Conservation (phyloP, 2,888 invertebrate genomes). For the Aquatica leii region DNA sequence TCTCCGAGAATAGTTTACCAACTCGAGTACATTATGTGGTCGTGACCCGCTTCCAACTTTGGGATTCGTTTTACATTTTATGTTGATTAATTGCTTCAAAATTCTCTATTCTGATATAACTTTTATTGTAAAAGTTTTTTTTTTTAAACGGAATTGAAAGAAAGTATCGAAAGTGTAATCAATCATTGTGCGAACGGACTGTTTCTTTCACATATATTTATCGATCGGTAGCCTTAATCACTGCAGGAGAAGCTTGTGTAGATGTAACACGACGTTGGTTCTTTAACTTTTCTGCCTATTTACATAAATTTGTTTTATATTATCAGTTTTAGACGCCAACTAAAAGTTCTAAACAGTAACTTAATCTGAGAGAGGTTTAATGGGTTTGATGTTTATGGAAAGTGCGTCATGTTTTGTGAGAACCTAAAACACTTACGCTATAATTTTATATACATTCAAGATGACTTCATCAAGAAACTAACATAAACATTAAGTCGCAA, state of each 20-base stretch:
- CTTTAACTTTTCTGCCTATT: not conserved
- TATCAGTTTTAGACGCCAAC: too few species aligned
- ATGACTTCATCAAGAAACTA: too few species aligned
- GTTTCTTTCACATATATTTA: slow-evolving; percentile 3
- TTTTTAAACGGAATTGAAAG: not conserved
- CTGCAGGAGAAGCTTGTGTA: not conserved
- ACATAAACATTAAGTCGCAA: too few species aligned
- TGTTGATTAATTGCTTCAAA: slow-evolving; percentile 51
- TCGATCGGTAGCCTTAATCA: too few species aligned
- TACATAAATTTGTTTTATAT: slow-evolving; percentile 8
- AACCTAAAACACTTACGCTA: too few species aligned
- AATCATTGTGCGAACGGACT: slow-evolving; percentile 4
- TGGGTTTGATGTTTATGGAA: too few species aligned
- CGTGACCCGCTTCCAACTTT: slow-evolving; percentile 48
- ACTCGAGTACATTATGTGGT: slow-evolving; percentile 51
- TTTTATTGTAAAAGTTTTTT: slow-evolving; percentile 11
- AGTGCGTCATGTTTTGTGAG: too few species aligned
- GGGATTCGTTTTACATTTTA: slow-evolving; percentile 44
- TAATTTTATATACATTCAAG: too few species aligned
- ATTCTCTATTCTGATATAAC: slow-evolving; percentile 30
- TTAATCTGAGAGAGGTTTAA: too few species aligned
- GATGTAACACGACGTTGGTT: not conserved
- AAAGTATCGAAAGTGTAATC: slow-evolving; percentile 7
- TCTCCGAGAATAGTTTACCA: slow-evolving; percentile 52
- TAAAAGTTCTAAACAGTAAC: too few species aligned